Evolutionary conservation across 92 coral and sea anemone species (phyloP), one percentile per base, ranked within the genome.

Genomic region (Palythoa grandiflora): DNA sequence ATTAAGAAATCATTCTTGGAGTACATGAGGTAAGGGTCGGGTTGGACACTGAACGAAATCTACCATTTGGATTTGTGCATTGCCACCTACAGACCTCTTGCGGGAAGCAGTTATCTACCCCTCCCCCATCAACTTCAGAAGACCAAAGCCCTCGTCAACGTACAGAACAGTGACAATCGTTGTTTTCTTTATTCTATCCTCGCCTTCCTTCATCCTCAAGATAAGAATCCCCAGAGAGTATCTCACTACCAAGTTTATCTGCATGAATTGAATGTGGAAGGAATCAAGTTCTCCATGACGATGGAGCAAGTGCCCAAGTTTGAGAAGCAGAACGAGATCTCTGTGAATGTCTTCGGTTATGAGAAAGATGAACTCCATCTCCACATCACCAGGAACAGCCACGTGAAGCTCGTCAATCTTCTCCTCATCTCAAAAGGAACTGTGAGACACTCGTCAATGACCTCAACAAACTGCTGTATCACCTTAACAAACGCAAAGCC

Each of bases 131-230:
- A 4, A 50, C 57, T 91, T 3, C 21, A 75, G 14, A 80, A 75
- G 12, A 93, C 89, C 71, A 91, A 90, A 77, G 93, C 93, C 47
- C 73, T 93, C 63, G 70, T 91, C 21, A 88, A 93, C 85, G 47
- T 91, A 37, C 89, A 91, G 73, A 91, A 93, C 44, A 35, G 39
- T 1, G 92, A 90, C 38, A 5, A 79, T 36, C 80, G 80, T 28
- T 88, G 93, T 35, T 80, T 93, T 39, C 65, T 78, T 21, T 93
- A 91, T 91, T 73, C 88, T 3, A 75, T 90, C 59, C 87, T 90
- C 6, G 93, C 93, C 6, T 71, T 73, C 53, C 78, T 85, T 36
- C 89, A 90, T 20, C 93, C 90, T 7, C 79, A 71, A n/a, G 47
- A 63, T 47, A 54, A 57, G 36, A 51, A 89, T 8, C 72, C 91